Percentiles rank a stretch among this genome's conserved stretches.
These are phyloP conservation scores for Colossoma macropomum DNA, from an alignment of 2,113 vertebrate genomes.

Conservation along the genomic window DNA sequence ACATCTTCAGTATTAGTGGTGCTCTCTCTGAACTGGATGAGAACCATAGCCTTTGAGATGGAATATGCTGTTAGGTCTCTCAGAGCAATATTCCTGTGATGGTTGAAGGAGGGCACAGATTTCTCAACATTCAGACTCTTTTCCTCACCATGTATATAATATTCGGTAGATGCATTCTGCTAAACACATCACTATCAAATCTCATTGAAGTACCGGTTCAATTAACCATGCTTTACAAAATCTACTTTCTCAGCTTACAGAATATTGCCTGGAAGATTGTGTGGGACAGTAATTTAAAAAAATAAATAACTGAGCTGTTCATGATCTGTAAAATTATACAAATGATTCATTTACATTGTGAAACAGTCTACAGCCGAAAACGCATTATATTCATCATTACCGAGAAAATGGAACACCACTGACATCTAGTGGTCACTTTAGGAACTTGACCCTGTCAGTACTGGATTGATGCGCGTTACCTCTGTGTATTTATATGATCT, in stretches of 20 bases:
- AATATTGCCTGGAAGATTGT: not conserved
- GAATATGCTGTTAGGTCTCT: not conserved
- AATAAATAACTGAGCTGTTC: not conserved
- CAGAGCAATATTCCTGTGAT: not conserved
- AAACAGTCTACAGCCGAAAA: not conserved
- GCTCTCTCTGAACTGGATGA: not conserved
- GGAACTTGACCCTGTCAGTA: not conserved
- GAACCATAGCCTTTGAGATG: not conserved
- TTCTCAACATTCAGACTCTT: not conserved
- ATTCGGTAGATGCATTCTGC: not conserved
- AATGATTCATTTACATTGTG: not conserved
- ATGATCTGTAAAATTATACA: not conserved
- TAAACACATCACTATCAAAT: not conserved
- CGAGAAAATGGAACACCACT: not conserved
- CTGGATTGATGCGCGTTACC: not conserved
- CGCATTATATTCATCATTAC: not conserved
- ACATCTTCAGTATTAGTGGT: constrained; percentile 31
- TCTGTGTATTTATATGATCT: not conserved
- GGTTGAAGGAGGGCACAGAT: not conserved
- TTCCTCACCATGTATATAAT: not conserved
- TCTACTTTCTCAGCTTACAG: no score
- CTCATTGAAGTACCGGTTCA: not conserved
- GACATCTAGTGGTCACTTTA: constrained; percentile 1
- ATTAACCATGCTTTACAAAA: no score
- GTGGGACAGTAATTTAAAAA: not conserved